A percentile compares a stretch with the other conserved stretches of the same genome.
Evolutionary conservation across 2,113 vertebrate species (phyloP).

Genomic region (Cynoglossus semilaevis): DNA sequence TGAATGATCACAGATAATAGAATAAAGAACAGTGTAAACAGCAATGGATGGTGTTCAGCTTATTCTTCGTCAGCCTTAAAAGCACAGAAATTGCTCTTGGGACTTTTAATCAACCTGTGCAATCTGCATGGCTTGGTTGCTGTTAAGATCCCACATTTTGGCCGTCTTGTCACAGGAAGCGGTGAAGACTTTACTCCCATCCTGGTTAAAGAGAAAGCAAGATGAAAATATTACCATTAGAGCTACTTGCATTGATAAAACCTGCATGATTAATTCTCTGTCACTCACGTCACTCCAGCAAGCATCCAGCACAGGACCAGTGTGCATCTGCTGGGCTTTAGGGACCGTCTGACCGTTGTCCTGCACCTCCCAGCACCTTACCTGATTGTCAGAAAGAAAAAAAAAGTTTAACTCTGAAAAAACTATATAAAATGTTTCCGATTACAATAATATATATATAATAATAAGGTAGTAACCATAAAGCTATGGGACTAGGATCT

Average conservation of each 20-base stretch:
- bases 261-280: not conserved
- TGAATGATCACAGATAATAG: too few species aligned
- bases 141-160: slow-evolving; percentile 99
- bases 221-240: slow-evolving; percentile 18
- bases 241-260: not conserved
- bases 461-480: too few species aligned
- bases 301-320: slow-evolving; percentile 89
- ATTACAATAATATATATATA: too few species aligned
- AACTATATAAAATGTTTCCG: not conserved
- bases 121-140: slow-evolving; percentile 97
- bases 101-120: slow-evolving; percentile 82
- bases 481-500: too few species aligned
- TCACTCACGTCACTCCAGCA: slow-evolving; percentile 96
- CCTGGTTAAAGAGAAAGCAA: slow-evolving; percentile 72
- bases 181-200: slow-evolving; percentile 98
- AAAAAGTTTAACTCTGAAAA: not conserved
- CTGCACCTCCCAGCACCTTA: slow-evolving; percentile 98
- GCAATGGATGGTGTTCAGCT: too few species aligned
- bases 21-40: too few species aligned
- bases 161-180: slow-evolving; percentile 98
- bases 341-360: slow-evolving; percentile 98
- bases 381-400: slow-evolving; percentile 67
- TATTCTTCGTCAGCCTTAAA: not conserved
- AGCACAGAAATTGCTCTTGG: not conserved
- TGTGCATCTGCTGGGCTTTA: slow-evolving; percentile 99